Base-by-base conservation (phyloP, 2,888 invertebrate genomes). In the Brachynemurus nebulosus region DNA sequence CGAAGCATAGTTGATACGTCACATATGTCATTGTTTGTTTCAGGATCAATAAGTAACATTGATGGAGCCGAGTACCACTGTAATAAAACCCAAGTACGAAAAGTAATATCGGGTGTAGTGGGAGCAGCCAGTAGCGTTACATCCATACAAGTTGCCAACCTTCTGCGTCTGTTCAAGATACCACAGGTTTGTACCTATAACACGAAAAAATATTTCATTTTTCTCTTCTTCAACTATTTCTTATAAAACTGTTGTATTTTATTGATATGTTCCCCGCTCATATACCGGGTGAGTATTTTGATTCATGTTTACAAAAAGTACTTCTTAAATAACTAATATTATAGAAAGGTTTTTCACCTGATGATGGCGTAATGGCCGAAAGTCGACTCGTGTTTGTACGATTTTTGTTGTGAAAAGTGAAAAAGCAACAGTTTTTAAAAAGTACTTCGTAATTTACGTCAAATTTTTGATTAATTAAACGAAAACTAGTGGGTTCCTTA, bases 1-100 rank as follows among this genome's bases (percentile, higher is more conserved):
- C n/a, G n/a, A n/a, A n/a, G n/a, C n/a, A n/a, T n/a, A n/a, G n/a
- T n/a, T n/a, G n/a, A n/a, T n/a, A n/a, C n/a, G n/a, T n/a, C n/a
- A n/a, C n/a, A n/a, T n/a, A n/a, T n/a, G n/a, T n/a, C n/a, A n/a
- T 23, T 25, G 55, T 49, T 50, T 47, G 48, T 69, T 69, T 1
- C 73, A 93, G 93, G 93, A 50, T 93, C 92, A 17, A 92, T 93
- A 58, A 90, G 90, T 63, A 92, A 91, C 66, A 90, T 93, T 51
- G 89, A 90, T 55, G 89, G 88, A 37, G 85, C 83, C 6, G 86
- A 88, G 62, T 79, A 81, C 62, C 79, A 81, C 58, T 90, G 89
- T 68, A 83, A 83, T 60, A 86, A 86, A 59, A 80, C 81, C 1
- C 80, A 84, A 53, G 78, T 86, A 46, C 72, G 86, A 40, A 89